Evolutionary conservation across 1,140 invertebrate species (phyloP).

Genomic region (Nasonia giraulti): DNA sequence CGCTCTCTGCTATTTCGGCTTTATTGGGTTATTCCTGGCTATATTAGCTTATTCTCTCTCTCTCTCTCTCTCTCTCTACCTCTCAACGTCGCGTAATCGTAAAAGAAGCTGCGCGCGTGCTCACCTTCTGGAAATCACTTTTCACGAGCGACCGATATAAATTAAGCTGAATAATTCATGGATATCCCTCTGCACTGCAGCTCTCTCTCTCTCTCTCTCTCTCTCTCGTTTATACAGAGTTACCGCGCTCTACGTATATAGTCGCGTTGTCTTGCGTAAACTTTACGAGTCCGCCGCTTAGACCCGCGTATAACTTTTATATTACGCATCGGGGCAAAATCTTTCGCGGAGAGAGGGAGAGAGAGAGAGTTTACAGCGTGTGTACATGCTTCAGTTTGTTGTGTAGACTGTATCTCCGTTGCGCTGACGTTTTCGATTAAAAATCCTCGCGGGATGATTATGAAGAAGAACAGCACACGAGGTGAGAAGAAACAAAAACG

Average conservation of each 20-base stretch:
- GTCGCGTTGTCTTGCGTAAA: no score
- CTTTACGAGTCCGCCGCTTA: no score
- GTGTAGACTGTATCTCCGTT: neutral
- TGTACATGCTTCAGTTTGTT: no score
- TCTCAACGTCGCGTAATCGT: neutral
- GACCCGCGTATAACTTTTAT: no score
- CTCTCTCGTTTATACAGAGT: no score
- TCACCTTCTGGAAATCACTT: neutral
- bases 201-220: no score
- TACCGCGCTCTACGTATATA: no score
- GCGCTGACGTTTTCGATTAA: neutral
- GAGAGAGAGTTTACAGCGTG: no score
- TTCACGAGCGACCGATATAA: neutral
- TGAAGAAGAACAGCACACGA: neutral
- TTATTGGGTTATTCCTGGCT: neutral
- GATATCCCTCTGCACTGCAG: no score
- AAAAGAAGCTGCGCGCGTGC: neutral
- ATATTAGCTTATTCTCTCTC: neutral
- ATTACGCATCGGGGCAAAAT: no score
- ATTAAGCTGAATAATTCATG: neutral
- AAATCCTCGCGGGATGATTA: neutral
- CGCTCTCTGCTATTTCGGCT: neutral
- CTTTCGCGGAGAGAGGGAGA: no score
- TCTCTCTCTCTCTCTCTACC: neutral
- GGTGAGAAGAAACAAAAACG: no score